Percentiles rank a stretch among this genome's conserved stretches.
These are phyloP conservation scores for Probaryconus sp. DNA, from an alignment of 1,140 invertebrate species.

Conservation along the genomic window DNA sequence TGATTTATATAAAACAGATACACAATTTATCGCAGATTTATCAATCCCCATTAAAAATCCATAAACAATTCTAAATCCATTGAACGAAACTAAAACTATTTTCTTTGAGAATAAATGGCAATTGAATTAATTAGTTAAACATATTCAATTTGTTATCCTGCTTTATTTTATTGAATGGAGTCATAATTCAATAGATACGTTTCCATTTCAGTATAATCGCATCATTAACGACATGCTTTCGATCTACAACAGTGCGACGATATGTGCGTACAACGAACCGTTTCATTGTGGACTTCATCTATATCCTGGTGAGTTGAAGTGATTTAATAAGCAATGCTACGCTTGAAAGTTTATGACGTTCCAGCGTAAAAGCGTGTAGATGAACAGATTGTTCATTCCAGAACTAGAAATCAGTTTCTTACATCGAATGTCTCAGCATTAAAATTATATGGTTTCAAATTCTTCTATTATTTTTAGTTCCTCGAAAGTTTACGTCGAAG, in stretches of 20 bases:
- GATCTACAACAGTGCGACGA: slow-evolving; percentile 91
- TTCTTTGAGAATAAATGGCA: too few relatives aligned
- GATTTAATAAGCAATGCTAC: slow-evolving; percentile 48
- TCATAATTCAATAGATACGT: slow-evolving; percentile 36
- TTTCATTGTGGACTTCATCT: slow-evolving; percentile 88
- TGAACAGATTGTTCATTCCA: slow-evolving; percentile 40
- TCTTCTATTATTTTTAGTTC: slow-evolving; percentile 24
- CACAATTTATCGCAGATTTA: too few relatives aligned
- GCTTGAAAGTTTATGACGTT: slow-evolving; percentile 46
- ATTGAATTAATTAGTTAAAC: too few relatives aligned
- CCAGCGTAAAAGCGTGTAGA: slow-evolving; percentile 38
- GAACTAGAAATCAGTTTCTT: slow-evolving; percentile 42
- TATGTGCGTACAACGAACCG: slow-evolving; percentile 90
- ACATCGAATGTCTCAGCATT: slow-evolving; percentile 21
- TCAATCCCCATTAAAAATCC: too few relatives aligned
- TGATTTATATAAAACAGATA: too few relatives aligned
- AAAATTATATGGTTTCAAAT: slow-evolving; percentile 12
- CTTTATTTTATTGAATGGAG: too few relatives aligned
- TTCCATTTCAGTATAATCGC: slow-evolving; percentile 86
- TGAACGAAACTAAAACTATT: too few relatives aligned
- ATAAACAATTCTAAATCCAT: too few relatives aligned
- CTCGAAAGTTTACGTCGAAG: slow-evolving; percentile 2
- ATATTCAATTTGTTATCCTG: too few relatives aligned
- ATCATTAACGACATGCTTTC: slow-evolving; percentile 92
- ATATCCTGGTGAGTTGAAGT: slow-evolving; percentile 84